Conservation (phyloP, 1,140 invertebrate genomes). For the Phortica variegata region DNA sequence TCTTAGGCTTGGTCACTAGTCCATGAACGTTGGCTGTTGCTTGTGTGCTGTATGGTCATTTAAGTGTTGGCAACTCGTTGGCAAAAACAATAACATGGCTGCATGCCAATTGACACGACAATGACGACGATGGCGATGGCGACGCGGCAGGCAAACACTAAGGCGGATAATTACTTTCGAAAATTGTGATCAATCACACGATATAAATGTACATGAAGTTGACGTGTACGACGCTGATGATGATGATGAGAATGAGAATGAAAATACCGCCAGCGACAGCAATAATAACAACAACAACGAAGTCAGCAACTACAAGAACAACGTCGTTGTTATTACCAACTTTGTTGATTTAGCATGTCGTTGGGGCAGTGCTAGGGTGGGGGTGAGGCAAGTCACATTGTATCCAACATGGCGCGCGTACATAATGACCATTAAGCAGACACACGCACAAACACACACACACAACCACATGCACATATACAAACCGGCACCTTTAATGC, state of each 20-base stretch:
- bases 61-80: neutral
- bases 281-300: too few relatives aligned
- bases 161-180: constrained; percentile 40
- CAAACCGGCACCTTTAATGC: constrained; percentile 6
- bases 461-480: too few relatives aligned
- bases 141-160: constrained; percentile 5
- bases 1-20: neutral
- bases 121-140: neutral
- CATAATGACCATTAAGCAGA: constrained; percentile 17
- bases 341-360: too few relatives aligned
- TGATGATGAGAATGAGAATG: too few relatives aligned
- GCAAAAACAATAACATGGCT: neutral
- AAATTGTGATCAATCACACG: constrained; percentile 44
- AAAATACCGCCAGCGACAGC: too few relatives aligned
- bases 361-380: too few relatives aligned
- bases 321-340: too few relatives aligned
- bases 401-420: too few relatives aligned
- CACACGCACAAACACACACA: too few relatives aligned
- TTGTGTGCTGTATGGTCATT: neutral
- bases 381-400: too few relatives aligned
- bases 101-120: neutral
- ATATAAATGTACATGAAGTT: constrained; percentile 12
- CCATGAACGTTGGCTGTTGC: neutral
- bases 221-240: too few relatives aligned
- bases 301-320: too few relatives aligned